Evolutionary conservation across 92 coral and sea anemone species (phyloP).

Genomic region (Hydrozoanthus gracilis): DNA sequence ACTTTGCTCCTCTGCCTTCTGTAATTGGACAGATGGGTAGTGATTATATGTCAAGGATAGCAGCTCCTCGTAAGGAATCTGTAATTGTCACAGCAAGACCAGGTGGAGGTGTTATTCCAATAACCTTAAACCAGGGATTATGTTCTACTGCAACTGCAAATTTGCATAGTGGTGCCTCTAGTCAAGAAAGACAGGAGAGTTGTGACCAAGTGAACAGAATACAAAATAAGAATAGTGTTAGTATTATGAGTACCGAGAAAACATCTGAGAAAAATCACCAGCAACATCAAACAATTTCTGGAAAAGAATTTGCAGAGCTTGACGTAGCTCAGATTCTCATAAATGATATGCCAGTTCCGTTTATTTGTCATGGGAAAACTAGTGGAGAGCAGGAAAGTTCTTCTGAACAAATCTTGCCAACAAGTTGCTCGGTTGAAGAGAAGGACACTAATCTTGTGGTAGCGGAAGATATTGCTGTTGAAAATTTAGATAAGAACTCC

Average conservation of each 20-base stretch:
- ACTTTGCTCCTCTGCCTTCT: neutral
- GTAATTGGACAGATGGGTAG: conserved; percentile 8
- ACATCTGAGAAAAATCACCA: neutral
- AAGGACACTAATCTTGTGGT: neutral
- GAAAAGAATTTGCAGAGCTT: conserved; percentile 74
- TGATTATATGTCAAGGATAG: conserved; percentile 12
- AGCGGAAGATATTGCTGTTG: conserved; percentile 12
- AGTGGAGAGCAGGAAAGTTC: neutral
- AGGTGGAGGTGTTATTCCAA: conserved; percentile 22
- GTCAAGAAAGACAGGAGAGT: neutral
- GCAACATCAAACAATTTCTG: neutral
- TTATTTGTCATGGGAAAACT: conserved; percentile 46
- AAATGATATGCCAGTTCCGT: conserved; percentile 85
- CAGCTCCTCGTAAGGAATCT: conserved; percentile 37
- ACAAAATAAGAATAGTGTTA: neutral
- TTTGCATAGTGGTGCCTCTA: neutral
- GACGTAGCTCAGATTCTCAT: conserved; percentile 94
- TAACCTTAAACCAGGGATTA: conserved; percentile 4
- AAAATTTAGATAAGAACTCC: neutral
- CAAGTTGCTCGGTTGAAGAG: neutral
- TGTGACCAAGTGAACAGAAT: neutral
- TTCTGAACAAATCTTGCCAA: neutral
- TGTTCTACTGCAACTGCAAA: neutral
- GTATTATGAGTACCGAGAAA: neutral
- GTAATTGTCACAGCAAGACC: conserved; percentile 48